Percentiles rank a stretch among this genome's conserved stretches.
These are phyloP conservation scores for Actinostola sp. DNA, from an alignment of 92 coral and sea anemone species.

Conservation along the genomic window DNA sequence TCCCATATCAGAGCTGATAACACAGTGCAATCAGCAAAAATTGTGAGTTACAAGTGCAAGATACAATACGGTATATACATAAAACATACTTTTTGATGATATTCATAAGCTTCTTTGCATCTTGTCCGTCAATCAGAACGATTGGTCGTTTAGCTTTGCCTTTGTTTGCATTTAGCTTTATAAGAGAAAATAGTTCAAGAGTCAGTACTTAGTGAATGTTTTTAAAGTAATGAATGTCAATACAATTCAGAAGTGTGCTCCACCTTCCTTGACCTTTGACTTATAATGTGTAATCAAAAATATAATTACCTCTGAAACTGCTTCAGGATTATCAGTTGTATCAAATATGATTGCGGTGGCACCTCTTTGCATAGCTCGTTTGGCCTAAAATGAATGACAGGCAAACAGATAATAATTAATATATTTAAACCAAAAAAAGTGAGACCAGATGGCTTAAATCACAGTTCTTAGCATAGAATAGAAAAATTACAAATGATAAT, in stretches of 20 bases:
- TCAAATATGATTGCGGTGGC: constrained; percentile 98
- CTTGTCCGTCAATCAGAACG: constrained; percentile 79
- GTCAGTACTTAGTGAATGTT: neutral
- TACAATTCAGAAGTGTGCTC: neutral
- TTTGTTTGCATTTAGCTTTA: constrained; percentile 76
- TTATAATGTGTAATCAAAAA: constrained; percentile 20
- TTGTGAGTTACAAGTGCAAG: too few relatives aligned
- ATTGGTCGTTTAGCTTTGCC: constrained; percentile 76
- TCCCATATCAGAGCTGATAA: too few relatives aligned
- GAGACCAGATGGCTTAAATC: too few relatives aligned
- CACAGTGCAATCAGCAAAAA: too few relatives aligned
- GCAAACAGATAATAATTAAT: neutral
- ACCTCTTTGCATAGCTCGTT: constrained; percentile 92
- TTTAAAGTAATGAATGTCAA: constrained; percentile 3
- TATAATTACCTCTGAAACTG: constrained; percentile 75
- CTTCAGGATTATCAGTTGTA: constrained; percentile 86
- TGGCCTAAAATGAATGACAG: constrained; percentile 64
- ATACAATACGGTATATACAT: neutral
- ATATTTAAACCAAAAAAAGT: neutral
- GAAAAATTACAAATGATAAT: neutral
- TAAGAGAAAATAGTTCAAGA: constrained; percentile 5
- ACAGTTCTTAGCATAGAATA: too few relatives aligned
- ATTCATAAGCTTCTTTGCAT: constrained; percentile 89
- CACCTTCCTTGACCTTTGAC: constrained; percentile 12
- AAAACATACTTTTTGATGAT: constrained; percentile 76